These are phyloP conservation scores for Drosophila birchii DNA, from an alignment of 2,888 invertebrate genomes.

Conservation along the genomic window DNA sequence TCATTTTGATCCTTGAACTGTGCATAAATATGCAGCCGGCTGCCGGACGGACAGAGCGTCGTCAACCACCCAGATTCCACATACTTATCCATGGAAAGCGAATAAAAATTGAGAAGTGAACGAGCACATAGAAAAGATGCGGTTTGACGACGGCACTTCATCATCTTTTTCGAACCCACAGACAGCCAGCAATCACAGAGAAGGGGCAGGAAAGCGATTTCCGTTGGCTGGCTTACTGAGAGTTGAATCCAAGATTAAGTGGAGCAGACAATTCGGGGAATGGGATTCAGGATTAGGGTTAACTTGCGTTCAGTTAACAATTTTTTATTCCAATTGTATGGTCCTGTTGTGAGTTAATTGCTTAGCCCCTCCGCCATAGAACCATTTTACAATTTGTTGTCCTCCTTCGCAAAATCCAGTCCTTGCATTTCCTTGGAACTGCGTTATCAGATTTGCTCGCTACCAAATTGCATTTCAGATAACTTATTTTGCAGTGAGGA, in stretches of 20 bases:
- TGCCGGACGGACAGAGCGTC: conserved; percentile 42
- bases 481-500: conserved; percentile 63
- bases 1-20: conserved; percentile 84
- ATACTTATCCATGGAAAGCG: conserved; percentile 29
- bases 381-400: conserved; percentile 1
- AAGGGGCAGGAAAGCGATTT: conserved; percentile 10
- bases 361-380: conserved; percentile 19
- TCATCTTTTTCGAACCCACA: conserved; percentile 46
- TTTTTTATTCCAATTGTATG: conserved; percentile 33
- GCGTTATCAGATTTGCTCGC: conserved; percentile 70
- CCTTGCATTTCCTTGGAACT: conserved; percentile 64
- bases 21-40: conserved; percentile 79
- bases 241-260: conserved; percentile 16
- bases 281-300: conserved; percentile 63
- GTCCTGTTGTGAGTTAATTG: conserved; percentile 67
- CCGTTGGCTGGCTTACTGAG: conserved; percentile 19
- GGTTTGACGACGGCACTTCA: conserved; percentile 73
- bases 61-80: conserved; percentile 34
- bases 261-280: conserved; percentile 46
- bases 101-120: conserved; percentile 16
- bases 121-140: conserved; percentile 47
- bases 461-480: conserved; percentile 65
- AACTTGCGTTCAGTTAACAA: conserved; percentile 59
- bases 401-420: conserved; percentile 41
- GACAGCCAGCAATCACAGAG: conserved; percentile 50